These are phyloP conservation scores for Aphelenchoides fujianensis DNA, from an alignment of 1,140 invertebrate genomes.

Conservation along the genomic window DNA sequence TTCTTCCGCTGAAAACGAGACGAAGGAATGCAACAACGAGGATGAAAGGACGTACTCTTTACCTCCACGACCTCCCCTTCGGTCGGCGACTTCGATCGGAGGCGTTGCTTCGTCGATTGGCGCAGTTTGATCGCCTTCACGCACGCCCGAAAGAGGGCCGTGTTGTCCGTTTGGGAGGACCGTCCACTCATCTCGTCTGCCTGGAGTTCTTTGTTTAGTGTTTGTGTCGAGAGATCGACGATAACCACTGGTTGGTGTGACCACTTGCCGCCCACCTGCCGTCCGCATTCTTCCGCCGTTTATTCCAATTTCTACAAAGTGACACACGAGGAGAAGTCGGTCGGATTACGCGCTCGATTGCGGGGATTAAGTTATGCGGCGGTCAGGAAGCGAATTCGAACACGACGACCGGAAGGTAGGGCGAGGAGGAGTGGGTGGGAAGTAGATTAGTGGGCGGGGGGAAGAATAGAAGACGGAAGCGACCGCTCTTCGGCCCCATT, in stretches of 20 bases:
- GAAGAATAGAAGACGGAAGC: no score
- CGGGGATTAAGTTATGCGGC: no score
- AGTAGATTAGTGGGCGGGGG: no score
- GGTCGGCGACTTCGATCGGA: background rate
- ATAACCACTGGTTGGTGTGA: background rate
- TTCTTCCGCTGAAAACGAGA: background rate
- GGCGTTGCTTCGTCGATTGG: background rate
- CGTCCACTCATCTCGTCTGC: slow-evolving; percentile 8
- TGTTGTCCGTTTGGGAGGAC: slow-evolving; percentile 41
- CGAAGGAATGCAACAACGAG: background rate
- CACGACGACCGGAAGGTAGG: no score
- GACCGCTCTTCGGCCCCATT: no score
- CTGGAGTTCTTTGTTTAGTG: background rate
- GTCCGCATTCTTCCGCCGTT: no score
- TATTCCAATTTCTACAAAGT: no score
- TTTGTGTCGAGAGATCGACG: slow-evolving; percentile 2
- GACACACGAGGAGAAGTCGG: no score
- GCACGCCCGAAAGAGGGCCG: slow-evolving; percentile 44
- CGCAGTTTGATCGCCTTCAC: slow-evolving; percentile 37
- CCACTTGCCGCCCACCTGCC: no score
- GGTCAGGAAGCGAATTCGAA: no score
- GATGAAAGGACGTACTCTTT: slow-evolving; percentile 5
- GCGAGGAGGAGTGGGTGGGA: no score
- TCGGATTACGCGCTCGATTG: no score
- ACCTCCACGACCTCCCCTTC: slow-evolving; percentile 16